A percentile compares a stretch with the other conserved stretches of the same genome.
These are phyloP conservation scores for Myiothlypis chrysogaster DNA, from an alignment of 2,797 vertebrate species.

Conservation along the genomic window DNA sequence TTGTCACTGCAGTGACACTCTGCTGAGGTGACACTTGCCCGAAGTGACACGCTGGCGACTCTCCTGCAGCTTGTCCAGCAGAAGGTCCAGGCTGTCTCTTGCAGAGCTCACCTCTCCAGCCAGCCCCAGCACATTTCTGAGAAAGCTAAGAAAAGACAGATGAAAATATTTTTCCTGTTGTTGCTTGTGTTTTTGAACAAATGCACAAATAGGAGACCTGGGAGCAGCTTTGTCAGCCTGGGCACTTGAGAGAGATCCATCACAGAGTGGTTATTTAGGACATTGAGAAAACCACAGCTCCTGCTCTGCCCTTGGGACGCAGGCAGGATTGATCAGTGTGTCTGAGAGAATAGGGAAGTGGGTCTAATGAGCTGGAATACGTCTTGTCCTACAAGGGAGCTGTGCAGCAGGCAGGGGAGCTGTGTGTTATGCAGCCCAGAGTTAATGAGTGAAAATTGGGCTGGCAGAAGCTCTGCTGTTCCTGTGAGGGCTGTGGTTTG, in stretches of 20 bases:
- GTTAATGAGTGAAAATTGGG: slow-evolving; percentile 58
- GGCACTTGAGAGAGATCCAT: slow-evolving; percentile 24
- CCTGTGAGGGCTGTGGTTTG: background rate
- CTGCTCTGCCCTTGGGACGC: background rate
- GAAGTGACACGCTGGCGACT: background rate
- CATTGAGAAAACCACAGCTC: background rate
- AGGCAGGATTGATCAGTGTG: slow-evolving; percentile 34
- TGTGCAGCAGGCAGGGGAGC: background rate
- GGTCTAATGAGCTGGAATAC: slow-evolving; percentile 48
- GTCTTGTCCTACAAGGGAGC: background rate
- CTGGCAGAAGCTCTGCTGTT: slow-evolving; percentile 31
- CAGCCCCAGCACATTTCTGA: accelerated
- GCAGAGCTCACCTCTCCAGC: background rate
- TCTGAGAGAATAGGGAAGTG: slow-evolving; percentile 49
- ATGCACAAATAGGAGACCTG: background rate
- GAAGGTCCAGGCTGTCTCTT: background rate
- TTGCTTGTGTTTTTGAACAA: background rate
- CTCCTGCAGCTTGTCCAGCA: background rate
- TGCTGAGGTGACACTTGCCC: background rate
- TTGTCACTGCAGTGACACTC: background rate
- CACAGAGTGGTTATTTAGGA: slow-evolving; percentile 12
- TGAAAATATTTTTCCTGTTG: background rate
- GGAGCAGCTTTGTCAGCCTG: background rate
- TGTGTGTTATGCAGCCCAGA: slow-evolving; percentile 1
- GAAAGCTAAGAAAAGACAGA: background rate